phyloP scores from a whole-genome alignment of 2,113 vertebrate species.

The Thalassarche chlororhynchos region DNA sequence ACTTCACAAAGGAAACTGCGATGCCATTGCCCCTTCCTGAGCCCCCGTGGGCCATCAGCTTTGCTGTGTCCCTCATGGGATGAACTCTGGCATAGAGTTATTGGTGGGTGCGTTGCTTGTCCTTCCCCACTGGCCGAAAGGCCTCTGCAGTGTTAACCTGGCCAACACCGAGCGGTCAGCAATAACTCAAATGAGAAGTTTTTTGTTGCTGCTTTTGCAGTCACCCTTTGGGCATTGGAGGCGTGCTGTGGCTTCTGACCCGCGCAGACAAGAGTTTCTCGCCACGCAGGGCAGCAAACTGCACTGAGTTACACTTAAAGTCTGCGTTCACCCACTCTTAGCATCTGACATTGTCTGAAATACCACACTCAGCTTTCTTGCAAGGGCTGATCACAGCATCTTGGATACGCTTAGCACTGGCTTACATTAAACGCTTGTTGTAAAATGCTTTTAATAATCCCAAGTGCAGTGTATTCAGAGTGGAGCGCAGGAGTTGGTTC shows the following conservation, averaged over 20 bases:
- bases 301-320: not conserved
- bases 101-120: too few relatives aligned
- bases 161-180: not conserved
- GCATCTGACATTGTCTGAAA: not conserved
- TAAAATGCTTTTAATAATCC: not conserved
- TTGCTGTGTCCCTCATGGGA: not conserved
- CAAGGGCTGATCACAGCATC: not conserved
- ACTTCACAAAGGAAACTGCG: not conserved
- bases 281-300: not conserved
- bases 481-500: not conserved
- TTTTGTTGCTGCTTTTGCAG: not conserved
- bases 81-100: not conserved
- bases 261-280: not conserved
- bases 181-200: not conserved
- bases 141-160: not conserved
- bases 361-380: not conserved
- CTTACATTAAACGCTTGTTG: not conserved
- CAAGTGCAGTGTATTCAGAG: not conserved
- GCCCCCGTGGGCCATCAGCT: not conserved
- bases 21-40: fast-evolving
- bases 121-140: not conserved
- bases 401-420: not conserved
- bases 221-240: not conserved
- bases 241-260: not conserved
- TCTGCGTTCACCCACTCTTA: not conserved